phyloP scores from a whole-genome alignment of 2,888 invertebrate genomes.

The Exocentrus adspersus region DNA sequence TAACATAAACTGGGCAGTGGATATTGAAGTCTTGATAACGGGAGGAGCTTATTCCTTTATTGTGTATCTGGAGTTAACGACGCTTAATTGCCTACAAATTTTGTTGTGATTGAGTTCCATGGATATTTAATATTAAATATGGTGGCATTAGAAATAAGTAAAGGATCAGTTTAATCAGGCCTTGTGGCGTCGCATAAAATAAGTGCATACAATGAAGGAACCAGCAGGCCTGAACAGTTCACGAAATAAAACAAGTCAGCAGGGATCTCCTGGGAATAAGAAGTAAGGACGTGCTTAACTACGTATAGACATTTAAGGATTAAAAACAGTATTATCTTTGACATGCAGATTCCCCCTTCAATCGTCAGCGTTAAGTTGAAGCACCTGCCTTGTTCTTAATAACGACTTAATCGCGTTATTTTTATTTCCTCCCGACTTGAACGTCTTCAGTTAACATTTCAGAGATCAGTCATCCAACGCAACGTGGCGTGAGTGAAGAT shows the following conservation, averaged over 20 bases:
- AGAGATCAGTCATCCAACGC: slow-evolving; percentile 38
- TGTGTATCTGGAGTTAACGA: not conserved
- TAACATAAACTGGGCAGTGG: not conserved
- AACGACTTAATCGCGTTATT: slow-evolving; percentile 17
- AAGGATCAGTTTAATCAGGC: no score
- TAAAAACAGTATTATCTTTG: not conserved
- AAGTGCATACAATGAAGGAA: no score
- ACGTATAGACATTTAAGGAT: not conserved
- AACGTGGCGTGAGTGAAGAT: slow-evolving; percentile 52
- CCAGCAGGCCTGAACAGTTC: no score
- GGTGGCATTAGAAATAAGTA: no score
- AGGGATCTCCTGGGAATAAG: not conserved
- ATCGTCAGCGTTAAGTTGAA: slow-evolving; percentile 5
- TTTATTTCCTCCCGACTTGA: slow-evolving; percentile 13
- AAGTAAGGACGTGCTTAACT: not conserved
- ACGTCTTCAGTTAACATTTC: slow-evolving; percentile 19
- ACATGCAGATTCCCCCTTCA: not conserved
- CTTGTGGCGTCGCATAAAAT: no score
- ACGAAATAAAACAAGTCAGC: no score
- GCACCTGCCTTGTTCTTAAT: slow-evolving; percentile 21
- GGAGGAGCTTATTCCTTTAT: not conserved
- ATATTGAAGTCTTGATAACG: not conserved
- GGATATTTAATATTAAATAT: no score
- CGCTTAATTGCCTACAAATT: not conserved
- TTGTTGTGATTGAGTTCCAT: no score